Conservation (phyloP, 2,113 vertebrate species). For the Hassar affinis region DNA sequence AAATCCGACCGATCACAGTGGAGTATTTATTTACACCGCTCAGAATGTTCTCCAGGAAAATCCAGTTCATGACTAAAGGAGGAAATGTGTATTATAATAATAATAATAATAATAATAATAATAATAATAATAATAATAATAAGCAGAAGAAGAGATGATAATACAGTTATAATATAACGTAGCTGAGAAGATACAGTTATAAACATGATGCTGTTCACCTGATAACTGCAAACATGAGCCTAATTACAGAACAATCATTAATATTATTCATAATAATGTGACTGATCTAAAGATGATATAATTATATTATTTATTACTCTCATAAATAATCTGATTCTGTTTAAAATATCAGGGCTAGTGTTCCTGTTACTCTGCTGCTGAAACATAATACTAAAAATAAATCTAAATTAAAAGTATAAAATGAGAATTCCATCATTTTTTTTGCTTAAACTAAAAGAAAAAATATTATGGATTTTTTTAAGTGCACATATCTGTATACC, state of each 20-base stretch:
- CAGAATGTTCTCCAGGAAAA: conserved; percentile 76
- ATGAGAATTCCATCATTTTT: too few relatives aligned
- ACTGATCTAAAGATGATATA: background rate
- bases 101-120: background rate
- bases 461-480: too few relatives aligned
- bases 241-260: background rate
- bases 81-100: background rate
- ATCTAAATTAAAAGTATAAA: too few relatives aligned
- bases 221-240: background rate
- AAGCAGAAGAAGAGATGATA: background rate
- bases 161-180: background rate
- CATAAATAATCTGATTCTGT: too few relatives aligned
- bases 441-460: too few relatives aligned
- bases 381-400: too few relatives aligned
- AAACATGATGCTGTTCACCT: too few relatives aligned
- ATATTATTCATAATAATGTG: background rate
- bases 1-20: conserved; percentile 80
- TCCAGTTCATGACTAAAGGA: conserved; percentile 79
- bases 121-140: background rate
- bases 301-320: too few relatives aligned
- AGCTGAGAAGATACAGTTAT: too few relatives aligned
- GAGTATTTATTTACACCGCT: conserved; percentile 87
- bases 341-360: too few relatives aligned
- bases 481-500: too few relatives aligned
- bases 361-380: too few relatives aligned